Percentiles rank a stretch among this genome's conserved stretches.
These are phyloP conservation scores for Chaetorhynchus papuensis DNA, from an alignment of 2,113 vertebrate genomes.

Conservation along the genomic window DNA sequence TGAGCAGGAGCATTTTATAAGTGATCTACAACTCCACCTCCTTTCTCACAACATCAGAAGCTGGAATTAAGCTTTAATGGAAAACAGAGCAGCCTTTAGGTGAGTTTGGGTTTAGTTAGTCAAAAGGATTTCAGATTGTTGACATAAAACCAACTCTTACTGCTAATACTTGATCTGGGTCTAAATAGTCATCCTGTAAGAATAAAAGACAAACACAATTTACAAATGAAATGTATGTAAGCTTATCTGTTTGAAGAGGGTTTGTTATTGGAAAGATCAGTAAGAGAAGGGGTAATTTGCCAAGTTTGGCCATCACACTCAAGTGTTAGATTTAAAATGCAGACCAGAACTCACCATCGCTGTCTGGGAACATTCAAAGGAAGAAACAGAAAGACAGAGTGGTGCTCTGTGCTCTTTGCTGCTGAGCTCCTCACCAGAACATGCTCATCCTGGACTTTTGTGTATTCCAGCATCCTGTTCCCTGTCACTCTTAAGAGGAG, in stretches of 20 bases:
- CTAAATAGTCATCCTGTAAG: neutral
- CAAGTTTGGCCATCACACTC: neutral
- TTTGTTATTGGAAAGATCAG: neutral
- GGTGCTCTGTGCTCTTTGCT: neutral
- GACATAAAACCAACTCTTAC: neutral
- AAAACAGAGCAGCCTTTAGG: neutral
- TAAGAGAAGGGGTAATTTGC: neutral
- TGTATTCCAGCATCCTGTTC: neutral
- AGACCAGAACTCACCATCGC: neutral
- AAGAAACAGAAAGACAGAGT: conserved; percentile 53
- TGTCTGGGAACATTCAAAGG: conserved; percentile 56
- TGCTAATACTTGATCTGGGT: neutral
- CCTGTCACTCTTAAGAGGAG: neutral
- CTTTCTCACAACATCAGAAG: neutral
- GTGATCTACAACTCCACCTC: neutral
- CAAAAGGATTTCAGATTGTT: neutral
- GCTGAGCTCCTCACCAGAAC: neutral
- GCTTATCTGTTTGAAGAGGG: neutral
- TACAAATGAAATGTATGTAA: neutral
- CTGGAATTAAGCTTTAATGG: neutral
- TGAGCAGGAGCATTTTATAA: neutral
- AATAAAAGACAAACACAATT: neutral
- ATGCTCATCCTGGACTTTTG: neutral
- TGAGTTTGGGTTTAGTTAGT: neutral
- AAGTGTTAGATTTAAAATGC: neutral